A percentile compares a stretch with the other conserved stretches of the same genome.
These are phyloP conservation scores for Tricholauxania praeusta DNA, from an alignment of 2,888 invertebrate species.

Conservation along the genomic window DNA sequence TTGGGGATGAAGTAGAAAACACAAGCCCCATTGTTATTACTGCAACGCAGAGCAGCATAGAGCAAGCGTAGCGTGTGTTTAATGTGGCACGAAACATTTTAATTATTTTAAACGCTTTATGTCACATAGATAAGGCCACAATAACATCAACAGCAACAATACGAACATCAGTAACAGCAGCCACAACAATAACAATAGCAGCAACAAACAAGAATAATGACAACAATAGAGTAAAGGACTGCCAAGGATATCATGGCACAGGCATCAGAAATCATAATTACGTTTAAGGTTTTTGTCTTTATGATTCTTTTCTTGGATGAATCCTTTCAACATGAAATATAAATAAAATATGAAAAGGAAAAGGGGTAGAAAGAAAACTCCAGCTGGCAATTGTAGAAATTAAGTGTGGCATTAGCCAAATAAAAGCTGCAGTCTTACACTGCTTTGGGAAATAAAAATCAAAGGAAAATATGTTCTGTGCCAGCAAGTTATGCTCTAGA, in stretches of 20 bases:
- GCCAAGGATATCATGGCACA: constrained; percentile 33
- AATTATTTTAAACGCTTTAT: constrained; percentile 65
- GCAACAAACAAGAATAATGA: constrained; percentile 2
- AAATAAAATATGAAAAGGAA: not conserved
- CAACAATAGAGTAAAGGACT: constrained; percentile 12
- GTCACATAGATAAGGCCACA: constrained; percentile 49
- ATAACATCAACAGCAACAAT: constrained; percentile 16
- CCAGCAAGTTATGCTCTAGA: too few species aligned
- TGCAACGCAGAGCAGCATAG: constrained; percentile 22
- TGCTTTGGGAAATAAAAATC: constrained; percentile 50
- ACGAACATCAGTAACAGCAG: constrained; percentile 1
- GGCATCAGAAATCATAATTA: constrained; percentile 39
- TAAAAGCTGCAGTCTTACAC: not conserved
- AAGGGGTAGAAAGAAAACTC: not conserved
- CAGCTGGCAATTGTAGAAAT: constrained; percentile 27
- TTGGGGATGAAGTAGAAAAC: not conserved
- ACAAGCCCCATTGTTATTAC: constrained; percentile 7
- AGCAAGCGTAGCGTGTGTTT: constrained; percentile 48
- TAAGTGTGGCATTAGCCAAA: not conserved
- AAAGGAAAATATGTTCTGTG: constrained; percentile 47
- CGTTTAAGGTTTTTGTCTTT: constrained; percentile 1
- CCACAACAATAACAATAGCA: constrained; percentile 5
- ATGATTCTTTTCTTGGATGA: not conserved
- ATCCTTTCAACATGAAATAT: too few species aligned
- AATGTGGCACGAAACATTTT: constrained; percentile 64